Evolutionary conservation across 2,797 vertebrate genomes (phyloP), one percentile per base, ranked within the genome.

Genomic region (Aeoliscus strigatus): DNA sequence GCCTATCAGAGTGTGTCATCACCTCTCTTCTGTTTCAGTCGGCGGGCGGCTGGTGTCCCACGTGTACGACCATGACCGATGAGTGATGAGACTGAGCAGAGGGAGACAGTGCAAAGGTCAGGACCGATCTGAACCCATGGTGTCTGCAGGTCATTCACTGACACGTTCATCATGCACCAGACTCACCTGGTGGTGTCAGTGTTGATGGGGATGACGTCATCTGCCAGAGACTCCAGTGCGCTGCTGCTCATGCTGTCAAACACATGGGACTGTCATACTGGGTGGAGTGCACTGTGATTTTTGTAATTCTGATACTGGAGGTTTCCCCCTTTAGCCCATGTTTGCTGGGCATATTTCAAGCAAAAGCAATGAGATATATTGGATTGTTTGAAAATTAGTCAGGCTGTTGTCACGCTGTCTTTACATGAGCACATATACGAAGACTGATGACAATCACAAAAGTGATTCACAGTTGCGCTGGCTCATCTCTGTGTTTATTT

Each of bases 21-120:
- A 85, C 84, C 83, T 84, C 56, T 77, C 49, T 1, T 60, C 62
- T 26, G 58, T 25, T 63, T 50, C 4, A 1, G 38, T 21, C 42
- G 38, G 36, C 65, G 34, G 28, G 39, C 33, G 17, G 54, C 26
- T 49, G 43, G 33, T 57, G 7, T 83, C 63, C 83, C 75, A 73
- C 14, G 66, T 52, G 63, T 2, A 56, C 13, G 64, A 27, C 76
- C 79, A 79, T 14, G 77, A 70, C 34, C 29, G 53, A 7, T 6
- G 46, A 52, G 67, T 49, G 42, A 54, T 67, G 44, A 56, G 46
- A 2, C 66, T 63, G 28, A 26, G 12, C 18, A 35, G 40, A 14
- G 9, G n/a, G 42, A 25, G 15, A 46, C 2, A 2, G 37, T 18
- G 39, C 16, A 30, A 15, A 28, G 15, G 49, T 63, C 49, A 28